Percentiles rank a stretch among this genome's conserved stretches.
phyloP scores from a whole-genome alignment of 2,888 invertebrate genomes.

The Metellina segmentata region DNA sequence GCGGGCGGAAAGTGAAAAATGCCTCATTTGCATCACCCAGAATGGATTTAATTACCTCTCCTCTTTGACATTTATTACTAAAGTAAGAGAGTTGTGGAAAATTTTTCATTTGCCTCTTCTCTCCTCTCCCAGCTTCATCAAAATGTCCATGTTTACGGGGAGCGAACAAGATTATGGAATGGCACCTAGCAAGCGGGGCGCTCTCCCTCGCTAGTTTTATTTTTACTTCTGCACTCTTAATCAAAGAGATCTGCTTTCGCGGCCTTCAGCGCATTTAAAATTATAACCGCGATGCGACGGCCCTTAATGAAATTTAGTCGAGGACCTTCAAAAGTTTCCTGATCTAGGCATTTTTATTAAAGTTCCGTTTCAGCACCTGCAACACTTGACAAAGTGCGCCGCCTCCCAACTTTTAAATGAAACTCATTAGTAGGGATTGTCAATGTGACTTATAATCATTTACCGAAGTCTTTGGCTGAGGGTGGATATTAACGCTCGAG shows the following conservation, averaged over 20 bases:
- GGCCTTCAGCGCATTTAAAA: slow-evolving; percentile 71
- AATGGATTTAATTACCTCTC: slow-evolving; percentile 76
- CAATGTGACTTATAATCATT: slow-evolving; percentile 76
- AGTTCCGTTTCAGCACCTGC: slow-evolving; percentile 75
- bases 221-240: slow-evolving; percentile 71
- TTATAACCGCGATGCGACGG: slow-evolving; percentile 73
- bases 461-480: slow-evolving; percentile 69
- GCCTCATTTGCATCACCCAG: slow-evolving; percentile 74
- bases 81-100: slow-evolving; percentile 76
- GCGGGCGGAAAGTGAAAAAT: slow-evolving; percentile 68
- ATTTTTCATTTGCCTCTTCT: slow-evolving; percentile 73
- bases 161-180: slow-evolving; percentile 69
- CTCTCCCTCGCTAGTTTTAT: slow-evolving; percentile 29
- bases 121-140: slow-evolving; percentile 62
- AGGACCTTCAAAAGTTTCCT: slow-evolving; percentile 73
- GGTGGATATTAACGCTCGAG: slow-evolving; percentile 72
- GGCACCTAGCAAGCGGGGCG: slow-evolving; percentile 41
- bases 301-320: slow-evolving; percentile 76
- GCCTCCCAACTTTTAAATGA: slow-evolving; percentile 75
- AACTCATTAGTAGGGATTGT: slow-evolving; percentile 76
- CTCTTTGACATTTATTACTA: slow-evolving; percentile 76
- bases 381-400: slow-evolving; percentile 75
- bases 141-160: slow-evolving; percentile 75
- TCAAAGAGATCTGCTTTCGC: slow-evolving; percentile 75
- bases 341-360: slow-evolving; percentile 76